Base-by-base conservation (phyloP, 1,140 invertebrate genomes). In the Harpegnathos saltator region DNA sequence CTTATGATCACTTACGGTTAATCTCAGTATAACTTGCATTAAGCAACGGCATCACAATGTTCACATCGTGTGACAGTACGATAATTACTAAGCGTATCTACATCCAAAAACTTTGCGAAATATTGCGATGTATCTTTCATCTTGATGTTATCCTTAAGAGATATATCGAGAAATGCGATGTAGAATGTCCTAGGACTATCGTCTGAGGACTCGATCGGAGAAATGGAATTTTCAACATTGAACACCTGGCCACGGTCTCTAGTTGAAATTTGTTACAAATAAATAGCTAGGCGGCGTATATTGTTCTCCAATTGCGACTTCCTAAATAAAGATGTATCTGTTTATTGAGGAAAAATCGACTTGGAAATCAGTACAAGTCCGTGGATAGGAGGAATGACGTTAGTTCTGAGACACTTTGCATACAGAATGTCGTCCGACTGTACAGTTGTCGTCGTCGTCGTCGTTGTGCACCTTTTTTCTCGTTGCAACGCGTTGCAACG, bases 391-490 rank as follows among this genome's bases (percentile, higher is more conserved):
- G 2, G 17, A 68, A 68, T 38, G 22, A 4, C 33, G 33, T 68
- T 48, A 80, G 52, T 4, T 56, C 65, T 59, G 75, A 17, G 17
- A 80, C 65, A 71, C n/a, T 33, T 58, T 58, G 33, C 65, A 80
- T 58, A 69, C 69, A 71, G 58, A 69, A 58, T 69, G 9, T 58
- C 14, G n/a, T 24, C 15, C 33, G 11, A 56, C 56, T 58, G 56
- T 52, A 75, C 48, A 50, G 24, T 78, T 17, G 17, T n/a, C 50
- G 19, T 87, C 66, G 52, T 82, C 19, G 17, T n/a, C 50, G 19
- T 87, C 66, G 52, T 82, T 86, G 72, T 86, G n/a, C 66, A 50
- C 24, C n/a, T 29, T 54, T 61, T 48, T 61, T 50, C 50, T 68
- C 19, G 24, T 82, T 78, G 52, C 50, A 52, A 24, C 12, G 48